Conservation (phyloP, 2,113 vertebrate species). For the Myotis lucifugus region DNA sequence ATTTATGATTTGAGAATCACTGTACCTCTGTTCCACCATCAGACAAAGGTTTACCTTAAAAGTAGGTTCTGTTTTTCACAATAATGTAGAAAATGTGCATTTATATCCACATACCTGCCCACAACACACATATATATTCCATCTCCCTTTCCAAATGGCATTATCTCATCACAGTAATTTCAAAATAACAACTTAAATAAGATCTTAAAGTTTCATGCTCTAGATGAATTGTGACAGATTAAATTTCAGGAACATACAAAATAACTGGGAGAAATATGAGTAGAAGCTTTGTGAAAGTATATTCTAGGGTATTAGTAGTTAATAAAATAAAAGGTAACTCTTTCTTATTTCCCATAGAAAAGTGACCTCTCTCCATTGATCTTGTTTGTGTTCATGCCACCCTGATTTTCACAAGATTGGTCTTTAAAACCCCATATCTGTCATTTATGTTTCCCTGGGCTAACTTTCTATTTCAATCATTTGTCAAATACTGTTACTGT, state of each 20-base stretch:
- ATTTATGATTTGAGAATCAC: neutral
- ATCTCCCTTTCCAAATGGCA: neutral
- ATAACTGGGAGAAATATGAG: neutral
- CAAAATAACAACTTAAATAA: neutral
- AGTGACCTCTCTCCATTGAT: neutral
- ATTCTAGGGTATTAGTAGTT: neutral
- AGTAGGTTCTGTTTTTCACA: slow-evolving; percentile 12
- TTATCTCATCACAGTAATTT: neutral
- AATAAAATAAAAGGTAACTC: neutral
- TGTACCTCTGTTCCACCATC: neutral
- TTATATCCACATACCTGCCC: neutral
- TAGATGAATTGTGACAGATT: neutral
- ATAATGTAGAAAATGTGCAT: neutral
- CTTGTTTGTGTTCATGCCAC: neutral
- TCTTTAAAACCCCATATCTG: neutral
- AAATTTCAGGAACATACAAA: neutral
- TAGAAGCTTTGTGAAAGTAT: neutral
- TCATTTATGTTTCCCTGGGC: neutral
- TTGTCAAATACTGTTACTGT: neutral
- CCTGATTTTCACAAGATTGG: neutral
- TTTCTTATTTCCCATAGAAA: neutral
- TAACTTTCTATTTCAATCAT: neutral
- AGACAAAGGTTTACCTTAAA: neutral
- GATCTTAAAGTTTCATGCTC: neutral
- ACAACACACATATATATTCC: neutral